phyloP scores from a whole-genome alignment of 2,797 vertebrate genomes.

The Rhodeus uyekii region DNA sequence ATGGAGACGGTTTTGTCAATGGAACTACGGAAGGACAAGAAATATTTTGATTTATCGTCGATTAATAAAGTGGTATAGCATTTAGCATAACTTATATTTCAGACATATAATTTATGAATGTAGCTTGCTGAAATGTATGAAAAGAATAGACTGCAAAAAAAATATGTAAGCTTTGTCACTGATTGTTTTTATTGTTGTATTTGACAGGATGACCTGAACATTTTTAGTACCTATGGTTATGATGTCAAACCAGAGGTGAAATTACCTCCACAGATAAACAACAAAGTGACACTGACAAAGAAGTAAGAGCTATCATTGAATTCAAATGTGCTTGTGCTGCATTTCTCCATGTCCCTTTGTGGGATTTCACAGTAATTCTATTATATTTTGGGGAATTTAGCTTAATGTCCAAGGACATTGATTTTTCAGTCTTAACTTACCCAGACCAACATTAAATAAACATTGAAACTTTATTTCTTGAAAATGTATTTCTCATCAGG shows the following conservation, averaged over 20 bases:
- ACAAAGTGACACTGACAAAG: slow-evolving; percentile 61
- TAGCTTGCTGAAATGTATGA: neutral
- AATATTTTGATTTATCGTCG: neutral
- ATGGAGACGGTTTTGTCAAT: slow-evolving; percentile 69
- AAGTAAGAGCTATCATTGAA: no score
- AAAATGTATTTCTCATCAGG: no score
- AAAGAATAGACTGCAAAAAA: neutral
- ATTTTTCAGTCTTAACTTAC: neutral
- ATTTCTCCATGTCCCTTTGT: no score
- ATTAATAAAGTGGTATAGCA: neutral
- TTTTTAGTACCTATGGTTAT: slow-evolving; percentile 54
- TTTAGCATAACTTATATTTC: neutral
- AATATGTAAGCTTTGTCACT: neutral
- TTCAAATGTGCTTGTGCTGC: no score
- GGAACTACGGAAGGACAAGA: neutral
- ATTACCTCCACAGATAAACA: slow-evolving; percentile 61
- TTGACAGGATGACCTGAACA: slow-evolving; percentile 52
- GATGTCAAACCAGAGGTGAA: slow-evolving; percentile 62
- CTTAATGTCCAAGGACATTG: neutral
- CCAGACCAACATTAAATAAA: no score
- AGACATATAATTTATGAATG: neutral
- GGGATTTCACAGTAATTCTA: neutral
- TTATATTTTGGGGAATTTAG: neutral
- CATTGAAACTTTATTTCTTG: no score
- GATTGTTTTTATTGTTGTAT: neutral